Conservation (phyloP, 2,113 vertebrate species). For the Oophaga pumilio region DNA sequence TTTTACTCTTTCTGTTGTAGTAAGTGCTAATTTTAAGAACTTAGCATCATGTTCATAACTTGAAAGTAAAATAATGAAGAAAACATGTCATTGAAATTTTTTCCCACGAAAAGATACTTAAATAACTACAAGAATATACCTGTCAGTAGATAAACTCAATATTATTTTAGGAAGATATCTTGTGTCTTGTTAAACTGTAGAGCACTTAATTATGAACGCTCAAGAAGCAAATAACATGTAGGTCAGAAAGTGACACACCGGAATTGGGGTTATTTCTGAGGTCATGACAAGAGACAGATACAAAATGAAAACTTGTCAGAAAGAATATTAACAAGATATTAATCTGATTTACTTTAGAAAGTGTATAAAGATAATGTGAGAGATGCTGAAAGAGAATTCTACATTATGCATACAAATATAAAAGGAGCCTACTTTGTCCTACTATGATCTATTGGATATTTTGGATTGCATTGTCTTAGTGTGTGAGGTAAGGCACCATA, state of each 20-base stretch:
- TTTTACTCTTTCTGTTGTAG: not conserved
- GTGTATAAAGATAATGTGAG: not conserved
- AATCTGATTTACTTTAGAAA: not conserved
- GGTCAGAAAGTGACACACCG: not conserved
- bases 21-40: not conserved
- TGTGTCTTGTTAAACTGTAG: not conserved
- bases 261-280: conserved; percentile 17
- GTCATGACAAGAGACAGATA: conserved; percentile 19
- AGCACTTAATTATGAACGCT: conserved; percentile 14
- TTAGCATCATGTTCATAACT: not conserved
- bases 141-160: not conserved
- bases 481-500: too few species aligned
- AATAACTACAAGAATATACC: not conserved
- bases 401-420: not conserved
- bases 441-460: too few species aligned
- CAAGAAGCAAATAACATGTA: not conserved
- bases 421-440: not conserved
- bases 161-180: not conserved
- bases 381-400: not conserved
- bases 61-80: not conserved
- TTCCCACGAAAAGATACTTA: not conserved
- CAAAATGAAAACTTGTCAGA: conserved; percentile 18
- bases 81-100: not conserved
- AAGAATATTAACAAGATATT: conserved; percentile 8
- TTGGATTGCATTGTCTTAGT: too few species aligned